Conservation (phyloP, 1,140 invertebrate genomes). For the Drosophila bocqueti region DNA sequence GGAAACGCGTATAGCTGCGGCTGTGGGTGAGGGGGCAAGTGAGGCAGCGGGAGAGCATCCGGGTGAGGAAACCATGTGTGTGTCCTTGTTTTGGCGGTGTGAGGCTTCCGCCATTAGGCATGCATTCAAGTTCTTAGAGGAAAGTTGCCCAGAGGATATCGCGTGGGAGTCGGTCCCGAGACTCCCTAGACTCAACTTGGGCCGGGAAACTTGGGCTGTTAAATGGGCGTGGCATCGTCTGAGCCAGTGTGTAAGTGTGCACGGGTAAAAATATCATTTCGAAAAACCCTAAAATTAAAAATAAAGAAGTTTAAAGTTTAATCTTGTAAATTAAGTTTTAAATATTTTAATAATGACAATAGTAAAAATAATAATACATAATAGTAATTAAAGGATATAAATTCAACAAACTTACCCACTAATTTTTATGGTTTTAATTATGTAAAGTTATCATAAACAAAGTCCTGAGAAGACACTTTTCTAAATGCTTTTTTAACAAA, state of each 20-base stretch:
- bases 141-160: constrained; percentile 52
- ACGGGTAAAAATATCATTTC: neutral
- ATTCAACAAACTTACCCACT: neutral
- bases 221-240: constrained; percentile 37
- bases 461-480: neutral
- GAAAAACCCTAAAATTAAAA: neutral
- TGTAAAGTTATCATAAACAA: no score
- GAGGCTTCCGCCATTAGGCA: constrained; percentile 58
- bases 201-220: constrained; percentile 15
- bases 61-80: constrained; percentile 9
- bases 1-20: constrained; percentile 9
- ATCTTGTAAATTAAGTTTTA: no score
- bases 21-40: neutral
- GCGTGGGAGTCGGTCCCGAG: constrained; percentile 7
- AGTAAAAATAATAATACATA: neutral
- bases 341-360: neutral
- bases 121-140: constrained; percentile 62
- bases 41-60: neutral
- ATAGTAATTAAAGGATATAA: neutral
- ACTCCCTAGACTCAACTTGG: constrained; percentile 24
- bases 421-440: neutral
- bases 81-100: constrained; percentile 20
- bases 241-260: constrained; percentile 25
- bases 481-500: neutral
- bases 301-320: no score